Conservation (phyloP, 2,888 invertebrate species). For the Norana najaformis region DNA sequence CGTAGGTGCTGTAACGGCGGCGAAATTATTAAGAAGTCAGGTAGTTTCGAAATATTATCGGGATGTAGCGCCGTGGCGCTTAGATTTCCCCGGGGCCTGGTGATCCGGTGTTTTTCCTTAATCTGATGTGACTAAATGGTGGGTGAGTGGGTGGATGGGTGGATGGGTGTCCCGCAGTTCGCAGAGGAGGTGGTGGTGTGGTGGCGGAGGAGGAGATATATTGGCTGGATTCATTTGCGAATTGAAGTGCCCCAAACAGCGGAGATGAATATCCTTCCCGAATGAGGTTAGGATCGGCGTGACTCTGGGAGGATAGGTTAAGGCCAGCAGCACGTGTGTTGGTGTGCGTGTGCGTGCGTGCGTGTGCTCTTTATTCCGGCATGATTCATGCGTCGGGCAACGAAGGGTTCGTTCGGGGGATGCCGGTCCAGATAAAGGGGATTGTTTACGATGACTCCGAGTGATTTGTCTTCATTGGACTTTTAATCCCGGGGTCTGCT, state of each 20-base stretch:
- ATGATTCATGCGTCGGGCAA: neutral
- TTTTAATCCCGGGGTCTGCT: conserved; percentile 21
- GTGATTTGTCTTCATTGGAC: conserved; percentile 20
- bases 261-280: neutral
- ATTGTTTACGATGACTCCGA: neutral
- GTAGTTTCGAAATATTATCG: neutral
- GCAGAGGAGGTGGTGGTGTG: neutral
- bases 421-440: conserved; percentile 3
- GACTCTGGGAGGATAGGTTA: neutral
- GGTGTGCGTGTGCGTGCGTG: neutral
- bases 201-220: neutral
- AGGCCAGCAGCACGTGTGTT: neutral
- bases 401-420: neutral
- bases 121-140: neutral
- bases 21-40: neutral
- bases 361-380: neutral
- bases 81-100: neutral
- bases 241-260: neutral
- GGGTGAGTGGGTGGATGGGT: neutral
- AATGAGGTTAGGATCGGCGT: conserved; percentile 9
- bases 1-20: neutral
- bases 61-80: neutral
- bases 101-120: neutral
- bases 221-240: neutral
- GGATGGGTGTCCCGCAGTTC: neutral